Evolutionary conservation across 2,797 vertebrate species (phyloP).

Genomic region (Mus spretus): DNA sequence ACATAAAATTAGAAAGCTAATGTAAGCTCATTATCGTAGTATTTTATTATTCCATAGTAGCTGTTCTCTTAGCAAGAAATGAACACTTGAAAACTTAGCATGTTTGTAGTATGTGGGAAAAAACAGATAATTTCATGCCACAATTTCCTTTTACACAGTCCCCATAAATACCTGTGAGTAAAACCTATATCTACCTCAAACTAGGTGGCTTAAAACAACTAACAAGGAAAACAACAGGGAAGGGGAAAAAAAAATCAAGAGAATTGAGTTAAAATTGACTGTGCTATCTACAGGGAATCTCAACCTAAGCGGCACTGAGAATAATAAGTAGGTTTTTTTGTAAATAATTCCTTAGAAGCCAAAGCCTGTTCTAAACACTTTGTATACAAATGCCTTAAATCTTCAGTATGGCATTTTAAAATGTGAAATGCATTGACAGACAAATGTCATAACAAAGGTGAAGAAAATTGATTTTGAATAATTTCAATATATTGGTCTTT

Average conservation of each 20-base stretch:
- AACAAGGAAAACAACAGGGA: background rate
- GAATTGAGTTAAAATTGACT: background rate
- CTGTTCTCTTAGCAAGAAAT: background rate
- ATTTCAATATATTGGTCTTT: background rate
- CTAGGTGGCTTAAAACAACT: conserved; percentile 21
- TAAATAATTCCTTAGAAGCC: background rate
- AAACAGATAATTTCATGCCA: background rate
- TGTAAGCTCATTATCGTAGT: conserved; percentile 13
- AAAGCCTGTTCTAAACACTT: background rate
- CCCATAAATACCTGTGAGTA: background rate
- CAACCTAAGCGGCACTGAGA: background rate
- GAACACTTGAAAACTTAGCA: background rate
- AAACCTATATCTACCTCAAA: background rate
- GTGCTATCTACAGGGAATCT: background rate
- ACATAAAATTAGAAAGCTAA: conserved; percentile 82
- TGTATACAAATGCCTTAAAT: conserved; percentile 6
- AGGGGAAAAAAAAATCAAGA: background rate
- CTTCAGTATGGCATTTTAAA: conserved; percentile 22
- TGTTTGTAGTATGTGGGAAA: background rate
- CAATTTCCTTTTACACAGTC: conserved; percentile 44
- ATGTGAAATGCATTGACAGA: conserved; percentile 17
- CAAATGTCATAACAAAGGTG: background rate
- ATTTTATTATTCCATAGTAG: conserved; percentile 76
- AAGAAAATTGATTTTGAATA: background rate
- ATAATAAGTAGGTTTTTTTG: background rate